These are phyloP conservation scores for Silurus asotus DNA, from an alignment of 2,113 vertebrate genomes.

Conservation along the genomic window DNA sequence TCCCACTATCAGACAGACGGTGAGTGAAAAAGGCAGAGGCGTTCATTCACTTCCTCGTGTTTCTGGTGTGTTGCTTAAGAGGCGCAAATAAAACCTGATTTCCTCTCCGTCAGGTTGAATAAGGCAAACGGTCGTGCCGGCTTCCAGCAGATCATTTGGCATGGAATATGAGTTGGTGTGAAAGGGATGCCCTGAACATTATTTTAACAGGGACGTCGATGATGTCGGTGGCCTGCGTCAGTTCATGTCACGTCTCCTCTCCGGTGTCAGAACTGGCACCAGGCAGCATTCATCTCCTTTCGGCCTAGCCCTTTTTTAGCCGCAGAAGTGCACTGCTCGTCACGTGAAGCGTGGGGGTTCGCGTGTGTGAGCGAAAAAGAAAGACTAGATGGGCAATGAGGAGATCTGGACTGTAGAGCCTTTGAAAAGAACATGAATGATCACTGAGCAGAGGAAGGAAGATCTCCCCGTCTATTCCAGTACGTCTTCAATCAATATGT, in stretches of 20 bases:
- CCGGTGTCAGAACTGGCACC: constrained; percentile 28
- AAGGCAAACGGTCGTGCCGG: neutral
- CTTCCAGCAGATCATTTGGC: neutral
- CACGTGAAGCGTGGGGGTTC: neutral
- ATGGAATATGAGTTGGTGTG: neutral
- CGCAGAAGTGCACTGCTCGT: neutral
- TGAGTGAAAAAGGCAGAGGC: constrained; percentile 17
- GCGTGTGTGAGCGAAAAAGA: neutral
- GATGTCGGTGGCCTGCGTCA: constrained; percentile 36
- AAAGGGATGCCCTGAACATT: constrained; percentile 22
- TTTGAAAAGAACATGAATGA: constrained; percentile 18
- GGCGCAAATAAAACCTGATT: neutral
- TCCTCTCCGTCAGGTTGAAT: neutral
- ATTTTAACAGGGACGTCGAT: constrained; percentile 33
- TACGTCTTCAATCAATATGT: constrained; percentile 18
- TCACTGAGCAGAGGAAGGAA: neutral
- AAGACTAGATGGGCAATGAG: neutral
- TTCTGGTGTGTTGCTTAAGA: neutral
- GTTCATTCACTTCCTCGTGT: constrained; percentile 28
- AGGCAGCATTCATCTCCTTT: constrained; percentile 32
- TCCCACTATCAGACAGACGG: constrained; percentile 1
- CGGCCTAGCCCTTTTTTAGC: constrained; percentile 43
- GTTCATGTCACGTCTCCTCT: constrained; percentile 23
- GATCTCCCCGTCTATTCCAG: neutral
- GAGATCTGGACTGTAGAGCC: neutral